Conservation (phyloP, 2,113 vertebrate genomes). For the Epinephelus lanceolatus region DNA sequence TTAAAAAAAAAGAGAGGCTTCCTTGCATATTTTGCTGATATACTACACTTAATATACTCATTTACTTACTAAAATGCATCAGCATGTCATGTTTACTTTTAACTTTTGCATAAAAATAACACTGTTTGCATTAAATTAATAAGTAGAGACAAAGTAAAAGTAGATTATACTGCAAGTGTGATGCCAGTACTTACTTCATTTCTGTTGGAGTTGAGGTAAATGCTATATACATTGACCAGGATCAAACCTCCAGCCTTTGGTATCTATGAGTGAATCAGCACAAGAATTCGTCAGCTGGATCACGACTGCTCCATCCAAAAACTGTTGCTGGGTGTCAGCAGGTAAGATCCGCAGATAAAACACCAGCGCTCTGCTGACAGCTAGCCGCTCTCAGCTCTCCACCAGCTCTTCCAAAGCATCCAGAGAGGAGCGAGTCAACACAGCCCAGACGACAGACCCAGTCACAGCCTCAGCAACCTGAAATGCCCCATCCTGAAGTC, state of each 20-base stretch:
- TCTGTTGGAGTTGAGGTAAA: constrained; percentile 74
- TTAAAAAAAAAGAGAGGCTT: neutral
- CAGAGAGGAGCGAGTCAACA: constrained; percentile 59
- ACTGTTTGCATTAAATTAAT: neutral
- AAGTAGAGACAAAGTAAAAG: neutral
- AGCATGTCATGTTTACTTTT: neutral
- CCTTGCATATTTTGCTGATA: neutral
- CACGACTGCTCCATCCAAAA: constrained; percentile 64
- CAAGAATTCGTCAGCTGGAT: constrained; percentile 28
- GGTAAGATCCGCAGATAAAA: constrained; percentile 50
- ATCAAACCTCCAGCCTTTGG: constrained; percentile 73
- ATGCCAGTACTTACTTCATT: constrained; percentile 79
- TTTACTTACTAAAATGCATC: neutral
- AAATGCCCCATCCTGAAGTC: constrained; percentile 70
- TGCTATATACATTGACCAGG: constrained; percentile 70
- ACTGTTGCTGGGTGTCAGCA: constrained; percentile 46
- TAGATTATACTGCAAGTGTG: neutral
- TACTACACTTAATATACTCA: neutral
- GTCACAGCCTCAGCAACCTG: constrained; percentile 69
- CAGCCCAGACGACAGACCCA: constrained; percentile 48
- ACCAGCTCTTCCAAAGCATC: constrained; percentile 57
- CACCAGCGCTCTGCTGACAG: constrained; percentile 55
- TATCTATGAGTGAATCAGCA: constrained; percentile 46
- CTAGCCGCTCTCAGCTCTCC: constrained; percentile 61
- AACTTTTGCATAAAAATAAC: neutral